Evolutionary conservation across 2,888 invertebrate species (phyloP), one percentile per base, ranked within the genome.

Genomic region (Acleris sparsana): DNA sequence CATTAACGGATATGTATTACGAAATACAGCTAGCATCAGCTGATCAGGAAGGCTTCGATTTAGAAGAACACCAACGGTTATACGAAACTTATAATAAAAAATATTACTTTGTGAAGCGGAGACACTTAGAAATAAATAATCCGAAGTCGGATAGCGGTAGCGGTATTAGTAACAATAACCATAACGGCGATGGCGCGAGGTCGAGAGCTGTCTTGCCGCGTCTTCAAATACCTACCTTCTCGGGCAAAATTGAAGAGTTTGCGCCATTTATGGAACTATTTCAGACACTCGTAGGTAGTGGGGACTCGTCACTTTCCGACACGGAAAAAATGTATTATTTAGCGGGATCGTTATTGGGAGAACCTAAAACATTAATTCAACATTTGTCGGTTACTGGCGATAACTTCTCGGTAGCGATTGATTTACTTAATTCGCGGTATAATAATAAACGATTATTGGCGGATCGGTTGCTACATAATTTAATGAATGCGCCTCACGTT

Each of bases 271-370:
- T 49, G 18, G 49, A 49, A 17, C 17, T 49, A 18, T 49, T 49
- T 49, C 18, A 18, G 17, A n/a, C 48, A 6, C 17, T 49, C 0
- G 49, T 49, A 17, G 49, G 49, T 49, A 5, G 49, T 17, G 7
- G 20, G 17, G 49, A 49, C 43, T 43, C 43, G 20, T 17, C 49
- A 17, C 17, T 49, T 9, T 49, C 49, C n/a, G n/a, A 49, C 49
- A 20, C 49, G 2, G 49, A 49, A 5, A 49, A 49, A 49, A 49
- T 49, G 49, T 49, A 49, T 49, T 49, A 49, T 49, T 20, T 49
- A 7, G 9, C 17, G 17, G 49, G 49, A 17, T 49, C 49, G 17
- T 17, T 49, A 18, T 9, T 49, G n/a, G 49, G 49, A 13, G 51
- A 51, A 25, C 51, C 51, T 1, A 51, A 51, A 16, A 51, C 51